These are phyloP conservation scores for Calliopum simillimum DNA, from an alignment of 2,888 invertebrate genomes.

Conservation along the genomic window DNA sequence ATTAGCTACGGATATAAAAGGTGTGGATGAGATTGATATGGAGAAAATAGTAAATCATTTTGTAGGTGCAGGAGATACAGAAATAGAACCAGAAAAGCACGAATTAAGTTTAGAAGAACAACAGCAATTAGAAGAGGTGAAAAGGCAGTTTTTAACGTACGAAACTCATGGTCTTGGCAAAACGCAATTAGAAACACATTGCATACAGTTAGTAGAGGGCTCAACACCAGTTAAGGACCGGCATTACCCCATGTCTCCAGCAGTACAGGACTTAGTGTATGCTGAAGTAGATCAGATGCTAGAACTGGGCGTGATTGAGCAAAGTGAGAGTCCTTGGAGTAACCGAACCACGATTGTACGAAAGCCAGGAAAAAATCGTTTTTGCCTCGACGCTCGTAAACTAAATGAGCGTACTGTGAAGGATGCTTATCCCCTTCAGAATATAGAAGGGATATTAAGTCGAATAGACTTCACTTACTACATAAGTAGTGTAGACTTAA, in stretches of 20 bases:
- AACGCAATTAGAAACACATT: too few relatives aligned
- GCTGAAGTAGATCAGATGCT: constrained; percentile 55
- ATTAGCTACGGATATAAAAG: constrained; percentile 4
- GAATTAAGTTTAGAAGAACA: constrained; percentile 8
- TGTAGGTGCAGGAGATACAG: neutral
- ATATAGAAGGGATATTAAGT: neutral
- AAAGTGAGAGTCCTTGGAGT: too few relatives aligned
- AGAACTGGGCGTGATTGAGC: constrained; percentile 37
- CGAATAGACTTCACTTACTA: constrained; percentile 47
- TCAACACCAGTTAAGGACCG: too few relatives aligned
- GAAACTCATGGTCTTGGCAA: too few relatives aligned
- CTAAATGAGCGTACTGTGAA: constrained; percentile 4
- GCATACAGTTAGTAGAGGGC: too few relatives aligned
- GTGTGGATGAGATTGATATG: neutral
- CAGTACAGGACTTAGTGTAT: constrained; percentile 36
- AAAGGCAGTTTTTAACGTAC: too few relatives aligned
- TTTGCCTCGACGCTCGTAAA: constrained; percentile 32
- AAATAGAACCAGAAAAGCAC: neutral
- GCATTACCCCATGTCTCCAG: constrained; percentile 41
- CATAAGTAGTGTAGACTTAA: constrained; percentile 46
- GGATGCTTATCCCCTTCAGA: neutral
- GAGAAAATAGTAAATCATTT: neutral
- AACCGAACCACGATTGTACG: constrained; percentile 31
- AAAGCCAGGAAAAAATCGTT: constrained; percentile 38
- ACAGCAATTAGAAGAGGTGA: constrained; percentile 4